Percentiles rank a stretch among this genome's conserved stretches.
Conservation (phyloP, 1,140 invertebrate genomes). For the Neodiprion pinetum region DNA sequence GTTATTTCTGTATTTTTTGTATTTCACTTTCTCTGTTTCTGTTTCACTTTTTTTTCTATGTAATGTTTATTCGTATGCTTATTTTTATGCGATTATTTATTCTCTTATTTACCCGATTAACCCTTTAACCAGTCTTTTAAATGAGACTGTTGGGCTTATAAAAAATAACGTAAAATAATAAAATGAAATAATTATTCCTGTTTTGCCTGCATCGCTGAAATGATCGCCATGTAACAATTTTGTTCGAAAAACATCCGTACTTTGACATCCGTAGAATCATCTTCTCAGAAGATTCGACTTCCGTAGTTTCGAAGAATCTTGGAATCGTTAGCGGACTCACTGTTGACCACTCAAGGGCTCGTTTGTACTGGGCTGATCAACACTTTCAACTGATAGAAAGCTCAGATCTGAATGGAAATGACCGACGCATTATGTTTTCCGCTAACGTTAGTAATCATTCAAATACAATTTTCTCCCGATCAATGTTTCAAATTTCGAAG, state of each 20-base stretch:
- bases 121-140: too few relatives aligned
- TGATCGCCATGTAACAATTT: neutral
- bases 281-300: constrained; percentile 54
- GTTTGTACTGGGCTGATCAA: constrained; percentile 82
- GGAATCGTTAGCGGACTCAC: constrained; percentile 73
- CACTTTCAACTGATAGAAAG: constrained; percentile 78
- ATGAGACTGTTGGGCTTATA: too few relatives aligned
- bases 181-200: too few relatives aligned
- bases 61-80: too few relatives aligned
- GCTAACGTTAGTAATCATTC: constrained; percentile 15
- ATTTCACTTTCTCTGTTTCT: too few relatives aligned
- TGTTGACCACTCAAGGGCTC: constrained; percentile 70
- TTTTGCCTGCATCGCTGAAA: too few relatives aligned
- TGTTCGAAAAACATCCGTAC: constrained; percentile 9
- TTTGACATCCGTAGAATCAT: neutral
- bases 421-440: constrained; percentile 65
- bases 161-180: too few relatives aligned
- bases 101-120: too few relatives aligned
- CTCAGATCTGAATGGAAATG: constrained; percentile 76
- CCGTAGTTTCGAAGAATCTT: constrained; percentile 65
- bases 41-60: too few relatives aligned
- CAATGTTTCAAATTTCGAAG: neutral
- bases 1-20: too few relatives aligned
- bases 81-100: too few relatives aligned
- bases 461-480: neutral